phyloP scores from a whole-genome alignment of 1,140 invertebrate species.

The Drosophila watanabei region DNA sequence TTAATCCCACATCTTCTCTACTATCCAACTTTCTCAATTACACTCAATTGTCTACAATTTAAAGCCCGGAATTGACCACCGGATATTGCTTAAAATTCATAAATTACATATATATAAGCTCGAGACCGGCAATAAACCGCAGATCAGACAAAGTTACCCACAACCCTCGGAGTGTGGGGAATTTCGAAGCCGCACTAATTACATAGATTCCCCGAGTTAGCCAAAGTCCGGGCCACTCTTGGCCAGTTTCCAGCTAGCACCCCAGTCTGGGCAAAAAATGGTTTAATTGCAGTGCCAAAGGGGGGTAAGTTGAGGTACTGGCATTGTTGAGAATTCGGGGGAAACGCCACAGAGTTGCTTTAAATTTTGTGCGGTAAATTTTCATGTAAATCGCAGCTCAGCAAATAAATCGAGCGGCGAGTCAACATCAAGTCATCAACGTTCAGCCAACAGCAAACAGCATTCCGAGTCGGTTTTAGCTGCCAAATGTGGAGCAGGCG shows the following conservation, averaged over 20 bases:
- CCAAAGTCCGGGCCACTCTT: constrained; percentile 35
- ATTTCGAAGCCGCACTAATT: constrained; percentile 37
- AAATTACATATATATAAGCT: constrained; percentile 36
- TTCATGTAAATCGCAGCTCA: constrained; percentile 61
- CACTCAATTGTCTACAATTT: constrained; percentile 37
- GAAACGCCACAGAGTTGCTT: constrained; percentile 15
- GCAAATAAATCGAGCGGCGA: constrained; percentile 70
- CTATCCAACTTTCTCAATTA: constrained; percentile 48
- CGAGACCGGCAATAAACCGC: constrained; percentile 32
- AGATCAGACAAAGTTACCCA: constrained; percentile 27
- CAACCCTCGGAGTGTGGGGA: constrained; percentile 37
- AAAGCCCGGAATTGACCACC: constrained; percentile 30
- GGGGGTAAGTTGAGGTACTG: background rate
- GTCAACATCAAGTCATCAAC: constrained; percentile 68
- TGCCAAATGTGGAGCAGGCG: constrained; percentile 42
- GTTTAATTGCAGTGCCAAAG: constrained; percentile 40
- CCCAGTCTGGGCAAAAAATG: constrained; percentile 49
- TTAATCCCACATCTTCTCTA: constrained; percentile 11
- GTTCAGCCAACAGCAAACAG: constrained; percentile 62
- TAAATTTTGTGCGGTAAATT: constrained; percentile 42
- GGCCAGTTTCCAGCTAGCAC: constrained; percentile 47
- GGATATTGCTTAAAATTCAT: constrained; percentile 70
- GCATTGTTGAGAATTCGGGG: background rate
- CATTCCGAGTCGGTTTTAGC: constrained; percentile 59
- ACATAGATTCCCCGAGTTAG: constrained; percentile 34